Conservation (phyloP, 2,113 vertebrate genomes). For the Oreochromis tanganicae region DNA sequence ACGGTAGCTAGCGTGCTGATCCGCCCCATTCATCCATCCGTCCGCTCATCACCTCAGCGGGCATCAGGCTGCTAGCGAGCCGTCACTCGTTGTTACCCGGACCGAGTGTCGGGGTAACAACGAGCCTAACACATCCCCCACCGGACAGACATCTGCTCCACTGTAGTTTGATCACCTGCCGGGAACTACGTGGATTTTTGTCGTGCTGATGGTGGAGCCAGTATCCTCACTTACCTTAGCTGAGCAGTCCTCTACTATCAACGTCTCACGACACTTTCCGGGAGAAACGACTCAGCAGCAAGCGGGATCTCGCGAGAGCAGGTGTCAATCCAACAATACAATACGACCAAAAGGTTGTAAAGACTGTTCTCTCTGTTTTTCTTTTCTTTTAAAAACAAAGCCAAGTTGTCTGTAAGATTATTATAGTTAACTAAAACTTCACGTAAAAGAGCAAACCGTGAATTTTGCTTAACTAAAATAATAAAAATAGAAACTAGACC, state of each 20-base stretch:
- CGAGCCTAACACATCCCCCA: background rate
- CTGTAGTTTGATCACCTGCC: background rate
- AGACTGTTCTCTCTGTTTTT: background rate
- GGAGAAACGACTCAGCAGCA: background rate
- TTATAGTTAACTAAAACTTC: background rate
- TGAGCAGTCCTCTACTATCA: background rate
- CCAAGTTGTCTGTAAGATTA: background rate
- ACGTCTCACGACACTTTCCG: constrained; percentile 40
- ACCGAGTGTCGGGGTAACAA: background rate
- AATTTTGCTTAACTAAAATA: background rate
- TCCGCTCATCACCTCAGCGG: constrained; percentile 13
- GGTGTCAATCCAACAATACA: background rate
- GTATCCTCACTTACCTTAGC: constrained; percentile 50
- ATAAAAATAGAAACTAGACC: background rate
- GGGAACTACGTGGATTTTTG: background rate
- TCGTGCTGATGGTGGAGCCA: background rate
- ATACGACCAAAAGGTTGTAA: background rate
- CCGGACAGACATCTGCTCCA: background rate
- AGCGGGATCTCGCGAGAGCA: constrained; percentile 52
- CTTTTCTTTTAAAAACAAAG: background rate
- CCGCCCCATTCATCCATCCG: constrained; percentile 40
- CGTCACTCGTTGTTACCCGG: background rate
- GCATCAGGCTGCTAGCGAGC: background rate
- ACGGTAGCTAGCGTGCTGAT: constrained; percentile 9
- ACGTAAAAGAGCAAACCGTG: background rate